Percentiles rank a stretch among this genome's conserved stretches.
phyloP scores from a whole-genome alignment of 2,888 invertebrate genomes.

The Drosophila percnosoma region DNA sequence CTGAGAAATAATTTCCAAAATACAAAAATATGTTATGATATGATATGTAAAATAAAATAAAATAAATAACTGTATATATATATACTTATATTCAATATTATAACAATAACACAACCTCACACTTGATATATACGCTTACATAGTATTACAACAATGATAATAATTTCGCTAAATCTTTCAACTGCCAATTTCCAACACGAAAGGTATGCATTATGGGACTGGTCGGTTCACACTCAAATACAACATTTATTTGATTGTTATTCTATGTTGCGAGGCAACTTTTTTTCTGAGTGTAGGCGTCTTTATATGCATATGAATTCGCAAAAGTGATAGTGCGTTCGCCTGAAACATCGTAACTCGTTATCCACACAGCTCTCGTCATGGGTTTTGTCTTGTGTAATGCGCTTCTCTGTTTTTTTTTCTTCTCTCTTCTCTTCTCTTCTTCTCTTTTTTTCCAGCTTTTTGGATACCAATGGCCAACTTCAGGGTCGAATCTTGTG shows the following conservation, averaged over 20 bases:
- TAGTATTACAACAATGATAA: neutral
- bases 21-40: no score
- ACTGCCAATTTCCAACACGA: neutral
- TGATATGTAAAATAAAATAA: neutral
- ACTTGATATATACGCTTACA: neutral
- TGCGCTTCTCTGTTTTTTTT: slow-evolving; percentile 7
- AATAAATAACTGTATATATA: neutral
- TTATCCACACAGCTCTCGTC: slow-evolving; percentile 10
- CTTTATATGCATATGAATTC: slow-evolving; percentile 11
- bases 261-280: neutral
- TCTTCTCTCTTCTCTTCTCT: neutral
- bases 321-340: slow-evolving; percentile 60
- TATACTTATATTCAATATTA: neutral
- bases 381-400: slow-evolving; percentile 46
- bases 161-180: no score
- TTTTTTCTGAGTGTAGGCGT: neutral
- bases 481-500: slow-evolving; percentile 53
- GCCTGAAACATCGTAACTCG: slow-evolving; percentile 38
- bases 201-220: neutral
- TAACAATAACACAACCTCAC: neutral
- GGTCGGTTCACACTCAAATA: neutral
- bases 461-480: slow-evolving; percentile 32
- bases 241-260: neutral
- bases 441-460: neutral
- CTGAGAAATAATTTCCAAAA: no score